Conservation (phyloP, 2,113 vertebrate genomes). For the Sylvietta virens region DNA sequence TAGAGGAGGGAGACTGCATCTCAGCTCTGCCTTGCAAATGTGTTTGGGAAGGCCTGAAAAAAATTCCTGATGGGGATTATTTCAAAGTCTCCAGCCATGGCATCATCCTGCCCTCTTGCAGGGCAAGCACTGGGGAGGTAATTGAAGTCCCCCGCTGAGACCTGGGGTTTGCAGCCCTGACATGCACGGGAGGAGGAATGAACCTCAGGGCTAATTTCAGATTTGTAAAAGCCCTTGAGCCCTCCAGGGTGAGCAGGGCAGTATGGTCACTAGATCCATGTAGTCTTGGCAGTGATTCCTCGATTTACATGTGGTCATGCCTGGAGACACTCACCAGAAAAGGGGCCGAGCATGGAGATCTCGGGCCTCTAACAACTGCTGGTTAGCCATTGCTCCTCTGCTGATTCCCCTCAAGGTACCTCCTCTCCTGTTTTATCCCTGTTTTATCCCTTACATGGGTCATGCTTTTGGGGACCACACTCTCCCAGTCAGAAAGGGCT, state of each 20-base stretch:
- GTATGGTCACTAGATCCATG: not conserved
- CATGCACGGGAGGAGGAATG: rapidly evolving
- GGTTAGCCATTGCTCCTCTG: rapidly evolving
- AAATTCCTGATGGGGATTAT: not conserved
- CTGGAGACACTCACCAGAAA: not conserved
- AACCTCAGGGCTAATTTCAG: not conserved
- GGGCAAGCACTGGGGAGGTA: not conserved
- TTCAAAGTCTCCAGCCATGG: not conserved
- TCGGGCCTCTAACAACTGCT: not conserved
- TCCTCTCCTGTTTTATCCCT: not conserved
- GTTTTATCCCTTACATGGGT: not conserved
- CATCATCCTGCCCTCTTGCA: not conserved
- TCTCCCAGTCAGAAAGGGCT: not conserved
- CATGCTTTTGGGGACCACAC: not conserved
- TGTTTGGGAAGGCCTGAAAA: not conserved
- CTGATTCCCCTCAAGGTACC: not conserved
- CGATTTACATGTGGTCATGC: rapidly evolving
- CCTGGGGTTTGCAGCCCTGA: not conserved
- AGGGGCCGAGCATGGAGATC: not conserved
- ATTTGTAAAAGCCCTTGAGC: not conserved
- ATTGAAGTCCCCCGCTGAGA: not conserved
- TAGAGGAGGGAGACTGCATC: not conserved
- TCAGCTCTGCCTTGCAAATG: not conserved
- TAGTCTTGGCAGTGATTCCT: not conserved
- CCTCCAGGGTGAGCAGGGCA: not conserved